Percentiles rank a stretch among this genome's conserved stretches.
These are phyloP conservation scores for Cyrtorhinus lividipennis DNA, from an alignment of 1,140 invertebrate species.

Conservation along the genomic window DNA sequence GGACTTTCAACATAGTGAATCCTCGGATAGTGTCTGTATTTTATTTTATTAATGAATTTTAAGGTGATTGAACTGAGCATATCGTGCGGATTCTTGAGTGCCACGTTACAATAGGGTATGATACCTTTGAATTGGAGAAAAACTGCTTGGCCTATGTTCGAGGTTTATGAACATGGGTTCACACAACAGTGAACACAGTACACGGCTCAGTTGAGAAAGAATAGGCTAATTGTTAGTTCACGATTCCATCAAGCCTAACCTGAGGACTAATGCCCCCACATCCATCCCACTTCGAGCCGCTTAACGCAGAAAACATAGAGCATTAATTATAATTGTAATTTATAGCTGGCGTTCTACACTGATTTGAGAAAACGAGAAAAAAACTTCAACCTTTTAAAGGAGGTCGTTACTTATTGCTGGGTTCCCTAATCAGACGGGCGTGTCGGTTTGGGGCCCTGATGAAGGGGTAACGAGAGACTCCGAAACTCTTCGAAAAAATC, in stretches of 20 bases:
- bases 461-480: neutral
- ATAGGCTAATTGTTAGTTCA: constrained; percentile 14
- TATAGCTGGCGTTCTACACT: constrained; percentile 12
- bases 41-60: too few relatives aligned
- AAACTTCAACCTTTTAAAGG: neutral
- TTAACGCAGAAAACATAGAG: constrained; percentile 11
- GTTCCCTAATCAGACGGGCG: constrained; percentile 6
- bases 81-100: too few relatives aligned
- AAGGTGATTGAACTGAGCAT: too few relatives aligned
- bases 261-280: constrained; percentile 5
- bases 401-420: neutral
- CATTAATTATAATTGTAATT: constrained; percentile 16
- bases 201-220: neutral
- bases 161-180: too few relatives aligned
- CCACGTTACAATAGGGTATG: too few relatives aligned
- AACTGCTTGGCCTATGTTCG: too few relatives aligned
- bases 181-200: too few relatives aligned
- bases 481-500: neutral
- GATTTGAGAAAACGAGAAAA: neutral
- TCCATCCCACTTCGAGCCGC: constrained; percentile 9
- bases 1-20: too few relatives aligned
- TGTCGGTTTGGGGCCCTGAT: neutral
- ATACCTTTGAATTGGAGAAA: too few relatives aligned
- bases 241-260: constrained; percentile 13
- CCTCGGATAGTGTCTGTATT: too few relatives aligned